phyloP scores from a whole-genome alignment of 2,797 vertebrate species.

The Arrhamphus sclerolepis region DNA sequence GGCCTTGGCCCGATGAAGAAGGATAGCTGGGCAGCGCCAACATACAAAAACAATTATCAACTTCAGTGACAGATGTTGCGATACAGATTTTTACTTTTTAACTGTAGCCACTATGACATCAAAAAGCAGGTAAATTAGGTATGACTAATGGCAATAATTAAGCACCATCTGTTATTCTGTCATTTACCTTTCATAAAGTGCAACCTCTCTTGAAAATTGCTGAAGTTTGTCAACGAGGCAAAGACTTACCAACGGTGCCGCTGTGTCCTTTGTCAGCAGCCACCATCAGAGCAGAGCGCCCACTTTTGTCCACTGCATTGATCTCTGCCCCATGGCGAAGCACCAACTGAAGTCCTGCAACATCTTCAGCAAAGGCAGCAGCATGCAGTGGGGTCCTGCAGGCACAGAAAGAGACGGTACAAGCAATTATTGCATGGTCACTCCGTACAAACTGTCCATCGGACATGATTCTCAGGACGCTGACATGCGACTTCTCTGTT shows the following conservation, averaged over 20 bases:
- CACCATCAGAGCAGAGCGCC: conserved; percentile 93
- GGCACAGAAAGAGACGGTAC: conserved; percentile 6
- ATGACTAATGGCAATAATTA: not conserved
- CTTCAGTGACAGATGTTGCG: too few species aligned
- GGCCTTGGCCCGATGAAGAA: conserved; percentile 94
- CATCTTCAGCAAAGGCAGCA: conserved; percentile 92
- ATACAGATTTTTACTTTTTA: not conserved
- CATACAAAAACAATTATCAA: conserved; percentile 45
- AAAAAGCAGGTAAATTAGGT: not conserved
- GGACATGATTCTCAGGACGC: too few species aligned
- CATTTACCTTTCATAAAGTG: not conserved
- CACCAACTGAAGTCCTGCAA: conserved; percentile 91
- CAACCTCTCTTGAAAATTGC: not conserved
- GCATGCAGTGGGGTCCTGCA: conserved; percentile 94
- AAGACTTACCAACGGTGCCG: conserved; percentile 90
- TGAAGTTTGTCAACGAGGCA: too few species aligned
- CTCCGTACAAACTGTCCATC: not conserved
- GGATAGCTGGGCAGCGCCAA: conserved; percentile 75
- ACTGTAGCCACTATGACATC: too few species aligned
- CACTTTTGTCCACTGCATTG: conserved; percentile 87
- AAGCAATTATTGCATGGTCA: not conserved
- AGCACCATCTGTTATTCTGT: not conserved
- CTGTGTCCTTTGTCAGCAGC: conserved; percentile 94
- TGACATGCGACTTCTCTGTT: too few species aligned
- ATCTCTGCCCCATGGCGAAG: conserved; percentile 91